Evolutionary conservation across 2,888 invertebrate species (phyloP), one percentile per base, ranked within the genome.

Genomic region (Hecatera dysodea): DNA sequence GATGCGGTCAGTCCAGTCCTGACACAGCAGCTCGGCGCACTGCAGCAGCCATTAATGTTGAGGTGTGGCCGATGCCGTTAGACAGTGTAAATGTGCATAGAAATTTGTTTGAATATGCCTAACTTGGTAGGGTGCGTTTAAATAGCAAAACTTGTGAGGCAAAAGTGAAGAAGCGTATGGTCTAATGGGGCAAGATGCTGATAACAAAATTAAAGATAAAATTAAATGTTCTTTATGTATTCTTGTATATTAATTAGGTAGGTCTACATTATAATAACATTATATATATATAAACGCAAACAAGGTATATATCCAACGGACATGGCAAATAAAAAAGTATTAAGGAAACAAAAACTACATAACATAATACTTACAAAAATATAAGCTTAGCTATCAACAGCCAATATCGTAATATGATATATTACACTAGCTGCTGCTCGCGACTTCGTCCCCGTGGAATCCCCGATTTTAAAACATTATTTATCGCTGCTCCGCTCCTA

Each of bases 41-140:
- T 78, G 78, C 76, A 78, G 52, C 52, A 46, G 22, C 64, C 44
- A 69, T 65, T 62, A 66, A 52, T 27, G 56, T 66, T 1, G 33
- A 78, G 74, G 50, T 72, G 80, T 60, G 42, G 75, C n/a, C 33
- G n/a, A 9, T 66, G 33, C 61, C n/a, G 24, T 56, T 50, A 36
- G 27, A 57, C 61, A 55, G 2, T 36, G 33, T 15, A 8, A 53
- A 29, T 53, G 9, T 53, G 29, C 9, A 29, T 9, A 0, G 29
- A 9, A 27, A 52, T 19, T 2, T 8, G 17, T 7, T 27, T 27
- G 15, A 52, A 52, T 17, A 17, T 19, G 19, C 19, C 12, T 39
- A 12, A 12, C 12, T 39, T 12, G 12, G 12, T 39, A 12, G 39
- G 39, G 12, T 36, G 9, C 19, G 42, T 44, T 19, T 44, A 7